Base-by-base conservation (phyloP, 2,797 vertebrate species). In the Stomatorhinus walkeri region DNA sequence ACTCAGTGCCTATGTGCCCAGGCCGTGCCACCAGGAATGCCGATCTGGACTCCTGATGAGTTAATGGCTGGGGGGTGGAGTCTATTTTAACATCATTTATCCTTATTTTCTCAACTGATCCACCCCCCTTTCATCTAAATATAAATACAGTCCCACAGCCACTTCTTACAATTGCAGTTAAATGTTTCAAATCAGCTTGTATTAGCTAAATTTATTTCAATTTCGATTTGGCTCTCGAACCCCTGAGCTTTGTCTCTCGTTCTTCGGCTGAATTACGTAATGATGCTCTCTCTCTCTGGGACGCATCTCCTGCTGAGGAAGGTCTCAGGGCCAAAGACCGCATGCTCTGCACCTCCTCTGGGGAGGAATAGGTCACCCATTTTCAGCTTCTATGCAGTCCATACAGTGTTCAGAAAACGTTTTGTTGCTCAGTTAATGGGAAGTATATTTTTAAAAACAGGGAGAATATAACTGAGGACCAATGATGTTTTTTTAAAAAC, bases 331-430 rank as follows among this genome's bases (percentile, higher is more conserved):
- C 68, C 32, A 76, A 28, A 32, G 61, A 28, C 61, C 1, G 61
- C 4, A 4, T 5, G 64, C 64, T 36, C 61, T 28, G 61, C 24
- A 12, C 24, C 24, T 32, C 64, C 24, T 68, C 24, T 3, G 2
- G n/a, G 2, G 76, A 81, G 16, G 8, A 81, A n/a, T 3, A 43
- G 32, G 5, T 0, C 19, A 24, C n/a, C 48, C 56, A 89, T 83
- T 22, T 54, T 89, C 89, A 89, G 88, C 90, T 91, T 90, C 51
- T 12, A 28, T 48, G 6, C 1, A 81, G 14, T 22, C 72, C 81
- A 48, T 85, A 88, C 89, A 81, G n/a, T n/a, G 49, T 76, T 87
- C 89, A 87, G 12, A 89, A 88, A 87, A 51, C 68, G 0, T 64
- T 88, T 88, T 88, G 61, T 81, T 28, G 79, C 46, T 88, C 56